Evolutionary conservation across 2,888 invertebrate genomes (phyloP).

Genomic region (Macrosiphum euphorbiae): DNA sequence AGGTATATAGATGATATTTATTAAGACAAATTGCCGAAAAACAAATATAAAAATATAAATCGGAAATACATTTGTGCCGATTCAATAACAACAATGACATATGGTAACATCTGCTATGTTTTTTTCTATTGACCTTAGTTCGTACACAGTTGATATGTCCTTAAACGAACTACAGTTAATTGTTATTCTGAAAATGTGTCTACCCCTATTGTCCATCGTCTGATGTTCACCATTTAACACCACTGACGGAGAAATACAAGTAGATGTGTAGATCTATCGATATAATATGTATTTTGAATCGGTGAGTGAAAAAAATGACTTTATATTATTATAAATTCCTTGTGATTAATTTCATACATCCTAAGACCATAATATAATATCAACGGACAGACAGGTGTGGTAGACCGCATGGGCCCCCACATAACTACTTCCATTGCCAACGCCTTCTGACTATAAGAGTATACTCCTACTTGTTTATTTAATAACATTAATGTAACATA

Average conservation of each 20-base stretch:
- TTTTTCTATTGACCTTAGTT: slow-evolving; percentile 43
- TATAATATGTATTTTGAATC: not conserved
- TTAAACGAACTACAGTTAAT: slow-evolving; percentile 25
- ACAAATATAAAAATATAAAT: not conserved
- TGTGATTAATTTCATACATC: slow-evolving; percentile 39
- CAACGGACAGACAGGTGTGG: slow-evolving; percentile 49
- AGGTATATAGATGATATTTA: not conserved
- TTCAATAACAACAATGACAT: slow-evolving; percentile 41
- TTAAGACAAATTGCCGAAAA: not conserved
- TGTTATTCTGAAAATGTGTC: slow-evolving; percentile 39
- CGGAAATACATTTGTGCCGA: not conserved
- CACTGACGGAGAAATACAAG: not conserved
- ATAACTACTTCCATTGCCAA: slow-evolving; percentile 61
- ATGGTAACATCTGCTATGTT: slow-evolving; percentile 42
- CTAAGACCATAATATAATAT: slow-evolving; percentile 40
- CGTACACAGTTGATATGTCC: slow-evolving; percentile 33
- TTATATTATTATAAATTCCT: slow-evolving; percentile 27
- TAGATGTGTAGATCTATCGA: not conserved
- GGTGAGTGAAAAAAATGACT: not conserved
- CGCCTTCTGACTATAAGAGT: slow-evolving; percentile 54
- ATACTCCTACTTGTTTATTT: slow-evolving; percentile 62
- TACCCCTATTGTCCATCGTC: not conserved
- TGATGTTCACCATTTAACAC: not conserved
- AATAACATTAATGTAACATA: slow-evolving; percentile 49
- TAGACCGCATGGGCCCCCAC: slow-evolving; percentile 45